Evolutionary conservation across 2,113 vertebrate species (phyloP).

Genomic region (Phasianus colchicus): DNA sequence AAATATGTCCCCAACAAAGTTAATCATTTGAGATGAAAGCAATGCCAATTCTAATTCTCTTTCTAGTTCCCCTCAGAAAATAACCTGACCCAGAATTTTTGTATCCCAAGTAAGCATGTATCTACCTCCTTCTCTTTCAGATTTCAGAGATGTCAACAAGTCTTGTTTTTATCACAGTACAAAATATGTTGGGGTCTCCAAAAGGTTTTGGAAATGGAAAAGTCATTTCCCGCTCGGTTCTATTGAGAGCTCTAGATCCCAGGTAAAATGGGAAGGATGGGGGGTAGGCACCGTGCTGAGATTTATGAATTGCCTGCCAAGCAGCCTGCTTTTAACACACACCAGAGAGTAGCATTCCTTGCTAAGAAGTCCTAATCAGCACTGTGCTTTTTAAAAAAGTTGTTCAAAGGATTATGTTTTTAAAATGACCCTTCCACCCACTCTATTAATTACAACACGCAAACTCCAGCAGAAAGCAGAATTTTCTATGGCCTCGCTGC

Average conservation of each 20-base stretch:
- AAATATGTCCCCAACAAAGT: background rate
- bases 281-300: background rate
- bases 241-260: background rate
- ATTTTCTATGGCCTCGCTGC: slow-evolving; percentile 32
- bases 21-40: background rate
- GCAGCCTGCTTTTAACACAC: slow-evolving; percentile 25
- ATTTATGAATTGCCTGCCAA: slow-evolving; percentile 39
- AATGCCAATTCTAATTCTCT: background rate
- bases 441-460: slow-evolving; percentile 49
- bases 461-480: slow-evolving; percentile 14
- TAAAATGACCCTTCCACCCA: slow-evolving; percentile 57
- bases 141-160: background rate
- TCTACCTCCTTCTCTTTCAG: background rate
- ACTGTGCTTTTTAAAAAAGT: background rate
- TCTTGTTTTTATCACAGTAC: background rate
- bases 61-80: background rate
- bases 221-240: background rate
- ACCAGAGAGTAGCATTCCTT: slow-evolving; percentile 16
- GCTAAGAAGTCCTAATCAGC: slow-evolving; percentile 37
- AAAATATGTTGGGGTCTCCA: background rate
- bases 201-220: background rate
- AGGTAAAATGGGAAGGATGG: slow-evolving; percentile 29
- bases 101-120: background rate
- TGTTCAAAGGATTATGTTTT: slow-evolving; percentile 48
- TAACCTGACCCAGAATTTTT: background rate